phyloP scores from a whole-genome alignment of 1,140 invertebrate genomes.

The Brachionus calyciflorus region DNA sequence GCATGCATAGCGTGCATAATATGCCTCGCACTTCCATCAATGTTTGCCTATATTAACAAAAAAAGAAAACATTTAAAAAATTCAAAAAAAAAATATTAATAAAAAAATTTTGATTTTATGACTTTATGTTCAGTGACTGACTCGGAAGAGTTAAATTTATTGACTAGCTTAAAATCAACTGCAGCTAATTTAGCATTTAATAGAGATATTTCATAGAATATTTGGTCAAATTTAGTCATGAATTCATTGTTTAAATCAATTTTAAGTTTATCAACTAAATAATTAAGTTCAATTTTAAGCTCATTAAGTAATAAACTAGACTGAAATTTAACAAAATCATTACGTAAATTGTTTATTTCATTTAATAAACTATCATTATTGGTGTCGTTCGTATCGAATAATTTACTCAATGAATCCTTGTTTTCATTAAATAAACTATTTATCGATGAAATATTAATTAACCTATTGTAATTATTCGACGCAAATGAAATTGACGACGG shows the following conservation, averaged over 20 bases:
- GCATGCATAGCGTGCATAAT: conserved; percentile 42
- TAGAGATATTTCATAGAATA: neutral
- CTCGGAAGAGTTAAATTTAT: too few relatives aligned
- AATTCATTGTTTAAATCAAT: neutral
- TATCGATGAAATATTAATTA: too few relatives aligned
- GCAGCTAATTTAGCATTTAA: neutral
- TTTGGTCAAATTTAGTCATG: neutral
- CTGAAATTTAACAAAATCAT: conserved; percentile 30
- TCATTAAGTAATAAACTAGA: neutral
- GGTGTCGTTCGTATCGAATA: neutral
- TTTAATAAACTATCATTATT: neutral
- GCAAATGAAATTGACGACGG: too few relatives aligned
- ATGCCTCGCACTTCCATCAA: conserved; percentile 21
- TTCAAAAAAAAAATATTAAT: neutral
- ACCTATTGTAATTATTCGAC: too few relatives aligned
- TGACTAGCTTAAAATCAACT: neutral
- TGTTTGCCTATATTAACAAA: neutral
- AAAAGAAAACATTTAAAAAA: neutral
- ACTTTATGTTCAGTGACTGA: neutral
- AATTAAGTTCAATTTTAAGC: conserved; percentile 8
- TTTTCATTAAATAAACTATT: too few relatives aligned
- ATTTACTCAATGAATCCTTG: too few relatives aligned
- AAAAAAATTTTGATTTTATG: too few relatives aligned
- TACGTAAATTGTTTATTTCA: neutral
- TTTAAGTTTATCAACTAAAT: neutral